Evolutionary conservation across 2,888 invertebrate species (phyloP), one percentile per base, ranked within the genome.

Genomic region (Oxytorus armatus): DNA sequence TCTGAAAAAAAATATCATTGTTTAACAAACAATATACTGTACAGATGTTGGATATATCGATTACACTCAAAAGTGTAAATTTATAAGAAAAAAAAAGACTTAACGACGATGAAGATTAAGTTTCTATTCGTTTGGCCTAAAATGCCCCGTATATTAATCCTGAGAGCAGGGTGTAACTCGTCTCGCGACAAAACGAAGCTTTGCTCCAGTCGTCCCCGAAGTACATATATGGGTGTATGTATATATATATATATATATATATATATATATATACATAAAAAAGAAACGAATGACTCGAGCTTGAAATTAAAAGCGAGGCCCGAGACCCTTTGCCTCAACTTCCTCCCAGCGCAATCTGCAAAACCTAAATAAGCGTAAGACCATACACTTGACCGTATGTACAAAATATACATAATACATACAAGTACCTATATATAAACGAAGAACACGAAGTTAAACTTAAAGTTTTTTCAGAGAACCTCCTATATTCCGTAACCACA

Each of bases 251-350:
- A 23, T 21, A 23, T 21, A 16, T 33, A 16, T n/a, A 16, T 10
- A 33, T 29, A 10, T 33, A 36, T 36, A 25, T 36, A 36, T 11
- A 36, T 33, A 8, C 21, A 44, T 36, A 42, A 23, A 36, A 47
- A 16, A 29, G 44, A 69, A 79, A 75, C 65, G 69, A 73, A 68
- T 55, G 72, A 73, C 66, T 76, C 68, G 61, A 77, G 68, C 77
- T 77, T 77, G 80, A 80, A 80, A 77, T 80, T 80, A 77, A 80
- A 80, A 69, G 63, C 55, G 29, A 74, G 74, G 73, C 53, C 68
- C 55, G 68, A 80, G 63, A 73, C 53, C 55, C 74, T 44, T 16
- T 72, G 51, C 42, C 39, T 47, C 33, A 36, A 47, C 44, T 74
- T 55, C 49, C 55, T 77, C 36, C 21, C 39, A n/a, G 47, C n/a